Evolutionary conservation across 2,888 invertebrate genomes (phyloP).

Genomic region (Adelphocoris suturalis): DNA sequence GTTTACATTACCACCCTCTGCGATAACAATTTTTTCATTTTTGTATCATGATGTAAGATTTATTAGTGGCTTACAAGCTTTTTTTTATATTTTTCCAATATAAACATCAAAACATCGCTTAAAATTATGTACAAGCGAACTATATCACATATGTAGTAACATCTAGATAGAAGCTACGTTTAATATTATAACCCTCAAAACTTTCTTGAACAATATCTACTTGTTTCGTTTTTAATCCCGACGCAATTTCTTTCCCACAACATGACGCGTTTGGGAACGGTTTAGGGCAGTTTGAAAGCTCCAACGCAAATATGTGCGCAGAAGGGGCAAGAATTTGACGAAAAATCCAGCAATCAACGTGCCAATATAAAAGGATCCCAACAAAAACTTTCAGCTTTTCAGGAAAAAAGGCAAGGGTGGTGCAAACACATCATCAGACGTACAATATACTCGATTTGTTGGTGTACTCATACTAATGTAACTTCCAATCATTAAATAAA

Average conservation of each 20-base stretch:
- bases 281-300: neutral
- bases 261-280: neutral
- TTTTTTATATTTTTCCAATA: conserved; percentile 60
- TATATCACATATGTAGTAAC: conserved; percentile 74
- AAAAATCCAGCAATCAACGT: too few species aligned
- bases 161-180: conserved; percentile 73
- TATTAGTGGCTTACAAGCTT: conserved; percentile 67
- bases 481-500: too few species aligned
- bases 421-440: too few species aligned
- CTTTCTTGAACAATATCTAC: conserved; percentile 32
- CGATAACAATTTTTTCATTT: conserved; percentile 39
- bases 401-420: too few species aligned
- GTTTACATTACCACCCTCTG: conserved; percentile 61
- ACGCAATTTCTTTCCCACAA: conserved; percentile 1
- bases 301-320: too few species aligned
- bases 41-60: conserved; percentile 53
- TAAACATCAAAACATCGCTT: conserved; percentile 73
- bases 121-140: conserved; percentile 74
- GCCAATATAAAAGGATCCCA: too few species aligned
- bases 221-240: conserved; percentile 24
- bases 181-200: conserved; percentile 70
- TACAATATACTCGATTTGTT: too few species aligned
- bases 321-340: too few species aligned
- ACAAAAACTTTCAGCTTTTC: too few species aligned
- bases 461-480: too few species aligned